A percentile compares a stretch with the other conserved stretches of the same genome.
Evolutionary conservation across 2,797 vertebrate species (phyloP).

Genomic region (Sciurus carolinensis): DNA sequence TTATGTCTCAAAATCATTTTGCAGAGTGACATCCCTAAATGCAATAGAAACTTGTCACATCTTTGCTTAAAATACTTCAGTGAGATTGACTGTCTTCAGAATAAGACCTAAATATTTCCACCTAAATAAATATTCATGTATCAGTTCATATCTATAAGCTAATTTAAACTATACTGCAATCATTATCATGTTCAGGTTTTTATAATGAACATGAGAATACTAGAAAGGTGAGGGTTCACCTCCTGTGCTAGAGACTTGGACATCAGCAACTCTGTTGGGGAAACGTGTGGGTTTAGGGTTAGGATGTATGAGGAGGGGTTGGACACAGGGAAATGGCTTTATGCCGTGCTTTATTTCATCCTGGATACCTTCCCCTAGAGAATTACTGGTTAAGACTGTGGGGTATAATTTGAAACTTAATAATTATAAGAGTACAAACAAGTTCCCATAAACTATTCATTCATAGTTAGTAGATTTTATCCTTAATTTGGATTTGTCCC

Average conservation of each 20-base stretch:
- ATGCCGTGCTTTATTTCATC: background rate
- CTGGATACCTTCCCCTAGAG: background rate
- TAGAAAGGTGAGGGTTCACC: background rate
- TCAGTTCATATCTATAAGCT: background rate
- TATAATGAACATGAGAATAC: background rate
- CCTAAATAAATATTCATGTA: background rate
- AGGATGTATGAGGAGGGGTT: background rate
- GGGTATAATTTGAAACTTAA: slow-evolving; percentile 60
- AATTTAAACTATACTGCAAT: background rate
- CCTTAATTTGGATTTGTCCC: background rate
- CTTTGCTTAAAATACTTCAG: slow-evolving; percentile 49
- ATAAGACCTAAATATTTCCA: slow-evolving; percentile 52
- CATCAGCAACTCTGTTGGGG: background rate
- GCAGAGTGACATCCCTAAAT: slow-evolving; percentile 47
- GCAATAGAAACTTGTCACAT: slow-evolving; percentile 28
- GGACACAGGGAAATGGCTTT: background rate
- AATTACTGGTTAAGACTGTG: slow-evolving; percentile 10
- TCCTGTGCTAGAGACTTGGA: background rate
- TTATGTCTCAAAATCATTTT: slow-evolving; percentile 58
- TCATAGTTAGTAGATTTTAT: slow-evolving; percentile 13
- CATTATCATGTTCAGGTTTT: slow-evolving; percentile 33
- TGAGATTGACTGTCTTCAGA: slow-evolving; percentile 40
- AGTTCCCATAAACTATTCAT: background rate
- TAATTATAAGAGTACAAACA: slow-evolving; percentile 45
- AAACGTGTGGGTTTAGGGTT: background rate